Base-by-base conservation (phyloP, 2,888 invertebrate genomes). In the Mythimna vitellina region DNA sequence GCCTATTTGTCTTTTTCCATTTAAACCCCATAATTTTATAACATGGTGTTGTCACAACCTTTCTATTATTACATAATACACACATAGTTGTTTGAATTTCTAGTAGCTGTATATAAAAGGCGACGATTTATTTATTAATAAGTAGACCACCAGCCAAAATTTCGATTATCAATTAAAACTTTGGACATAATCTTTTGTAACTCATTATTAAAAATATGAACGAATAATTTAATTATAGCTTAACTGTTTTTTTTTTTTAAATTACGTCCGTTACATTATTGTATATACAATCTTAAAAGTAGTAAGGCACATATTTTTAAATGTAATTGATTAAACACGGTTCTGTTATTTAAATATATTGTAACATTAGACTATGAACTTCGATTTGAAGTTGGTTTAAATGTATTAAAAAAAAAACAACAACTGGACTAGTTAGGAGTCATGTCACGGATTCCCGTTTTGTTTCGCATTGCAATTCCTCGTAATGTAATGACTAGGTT, bases 281-380 rank as follows among this genome's bases (percentile, higher is more conserved):
- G 83, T 84, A 83, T 83, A 64, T 89, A 88, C 86, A 86, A 90
- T 86, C 89, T 92, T 93, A 92, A 65, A 70, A 60, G 81, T 92
- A 92, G 76, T 93, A 94, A 94, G 94, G 94, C 93, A 94, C 93
- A 87, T 83, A 25, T 87, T 83, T 70, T 78, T 92, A 93, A 80
- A 86, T 91, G 69, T 87, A 88, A 76, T 84, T 86, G 87, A 87
- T 86, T 89, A 88, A 74, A 89, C 82, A 88, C 60, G 77, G 64
- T 81, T 86, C 67, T 81, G 58, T 81, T 68, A 77, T 75, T 77
- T 86, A 82, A 76, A 68, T 85, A 78, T 56, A 67, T 76, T 74
- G 57, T 67, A 71, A 78, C 63, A 62, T 73, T 63, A 74, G 14
- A 61, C 32, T 76, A 75, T 56, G 38, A 7, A 29, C 63, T 70